Base-by-base conservation (phyloP, 2,888 invertebrate species). In the Apodemia hepburni region DNA sequence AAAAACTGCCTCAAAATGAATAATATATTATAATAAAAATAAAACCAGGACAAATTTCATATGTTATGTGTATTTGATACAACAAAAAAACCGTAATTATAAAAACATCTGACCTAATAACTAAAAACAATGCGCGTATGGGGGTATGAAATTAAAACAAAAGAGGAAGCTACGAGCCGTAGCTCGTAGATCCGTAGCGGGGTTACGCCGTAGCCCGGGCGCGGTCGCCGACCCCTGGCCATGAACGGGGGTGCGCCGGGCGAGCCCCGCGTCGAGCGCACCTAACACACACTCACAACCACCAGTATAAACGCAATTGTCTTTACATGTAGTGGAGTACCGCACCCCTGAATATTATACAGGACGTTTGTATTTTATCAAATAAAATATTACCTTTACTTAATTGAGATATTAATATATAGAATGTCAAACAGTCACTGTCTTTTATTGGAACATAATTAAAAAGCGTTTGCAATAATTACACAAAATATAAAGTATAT, bases 201-300 rank as follows among this genome's bases (percentile, higher is more conserved):
- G 85, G 84, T 85, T 85, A 87, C 87, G 83, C 62, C 85, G 84
- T 82, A 83, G 88, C 85, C 79, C 84, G 87, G 89, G 87, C 80
- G 84, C 87, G 91, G 89, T 90, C 91, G 89, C 72, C 87, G 90
- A 91, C 89, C 90, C 89, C 90, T 91, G 90, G 91, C 91, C 91
- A 85, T 90, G 90, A 89, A 89, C 89, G 86, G 87, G 87, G 89
- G 87, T 79, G 84, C 81, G 80, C 75, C 82, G 75, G 75, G 73
- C 75, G 73, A 73, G 76, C 75, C 74, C 74, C 73, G 73, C 81
- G 74, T 72, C 75, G 69, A 67, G 69, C 74, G 64, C 68, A 70
- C 65, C 72, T 65, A 75, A 69, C 67, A 69, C 64, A 47, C 61
- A 67, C 66, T 47, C 5, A 1, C 27, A 57, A 47, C 61, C 66